phyloP scores from a whole-genome alignment of 2,888 invertebrate genomes.

The Diarsia rubi region DNA sequence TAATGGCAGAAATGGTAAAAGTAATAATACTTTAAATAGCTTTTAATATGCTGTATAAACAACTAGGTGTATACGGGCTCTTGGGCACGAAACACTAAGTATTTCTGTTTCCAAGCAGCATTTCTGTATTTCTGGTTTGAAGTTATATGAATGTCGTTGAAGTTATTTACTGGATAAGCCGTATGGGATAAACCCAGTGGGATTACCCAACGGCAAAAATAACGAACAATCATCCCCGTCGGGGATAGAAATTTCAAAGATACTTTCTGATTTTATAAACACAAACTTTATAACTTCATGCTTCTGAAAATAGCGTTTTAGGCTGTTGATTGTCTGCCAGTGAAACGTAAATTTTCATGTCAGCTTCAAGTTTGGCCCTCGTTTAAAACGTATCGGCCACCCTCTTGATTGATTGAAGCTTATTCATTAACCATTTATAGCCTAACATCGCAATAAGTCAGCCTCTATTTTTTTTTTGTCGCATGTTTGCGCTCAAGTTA shows the following conservation, averaged over 20 bases:
- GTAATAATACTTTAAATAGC: too few relatives aligned
- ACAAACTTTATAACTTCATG: neutral
- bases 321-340: neutral
- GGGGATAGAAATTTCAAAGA: neutral
- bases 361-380: neutral
- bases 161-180: neutral
- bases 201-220: neutral
- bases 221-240: neutral
- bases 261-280: neutral
- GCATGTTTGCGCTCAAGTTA: slow-evolving; percentile 3
- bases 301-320: neutral
- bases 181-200: neutral
- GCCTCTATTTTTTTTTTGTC: slow-evolving; percentile 11
- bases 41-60: too few relatives aligned
- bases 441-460: neutral
- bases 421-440: neutral
- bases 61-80: neutral
- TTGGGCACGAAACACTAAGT: neutral
- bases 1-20: neutral
- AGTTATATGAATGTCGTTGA: neutral
- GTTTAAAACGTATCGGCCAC: neutral
- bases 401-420: neutral
- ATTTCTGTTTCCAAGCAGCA: neutral
- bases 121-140: slow-evolving; percentile 20
- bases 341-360: neutral